Percentiles rank a stretch among this genome's conserved stretches.
phyloP scores from a whole-genome alignment of 2,797 vertebrate species.

The Micropoecilia bifurca region DNA sequence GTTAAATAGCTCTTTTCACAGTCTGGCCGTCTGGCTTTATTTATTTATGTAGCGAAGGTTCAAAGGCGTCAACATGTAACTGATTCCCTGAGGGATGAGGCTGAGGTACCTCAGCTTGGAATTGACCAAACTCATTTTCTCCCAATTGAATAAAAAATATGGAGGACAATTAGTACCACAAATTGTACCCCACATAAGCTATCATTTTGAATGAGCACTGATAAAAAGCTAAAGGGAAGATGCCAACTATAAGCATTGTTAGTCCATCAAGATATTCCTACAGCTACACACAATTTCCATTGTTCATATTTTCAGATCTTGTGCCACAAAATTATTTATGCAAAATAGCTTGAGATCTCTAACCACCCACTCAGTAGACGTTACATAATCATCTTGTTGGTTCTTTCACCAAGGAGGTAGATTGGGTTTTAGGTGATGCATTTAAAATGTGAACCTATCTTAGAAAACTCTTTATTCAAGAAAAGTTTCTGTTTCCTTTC shows the following conservation, averaged over 20 bases:
- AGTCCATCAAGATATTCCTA: too few relatives aligned
- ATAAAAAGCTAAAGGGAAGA: too few relatives aligned
- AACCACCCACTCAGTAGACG: background rate
- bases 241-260: too few relatives aligned
- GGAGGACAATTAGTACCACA: background rate
- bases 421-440: background rate
- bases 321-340: too few relatives aligned
- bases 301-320: too few relatives aligned
- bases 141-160: background rate
- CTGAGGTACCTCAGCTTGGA: background rate
- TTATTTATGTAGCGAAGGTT: constrained; percentile 17
- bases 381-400: background rate
- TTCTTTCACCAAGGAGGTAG: background rate
- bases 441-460: background rate
- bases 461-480: background rate
- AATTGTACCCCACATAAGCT: background rate
- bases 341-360: background rate
- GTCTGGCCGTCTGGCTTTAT: constrained; percentile 7
- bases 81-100: background rate
- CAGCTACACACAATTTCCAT: too few relatives aligned
- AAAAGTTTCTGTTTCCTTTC: background rate
- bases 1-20: constrained; percentile 34
- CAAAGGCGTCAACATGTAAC: background rate
- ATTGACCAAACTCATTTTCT: background rate
- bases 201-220: too few relatives aligned